Evolutionary conservation across 2,797 vertebrate species (phyloP), one percentile per base, ranked within the genome.

Genomic region (Pyrrhura leucotis): DNA sequence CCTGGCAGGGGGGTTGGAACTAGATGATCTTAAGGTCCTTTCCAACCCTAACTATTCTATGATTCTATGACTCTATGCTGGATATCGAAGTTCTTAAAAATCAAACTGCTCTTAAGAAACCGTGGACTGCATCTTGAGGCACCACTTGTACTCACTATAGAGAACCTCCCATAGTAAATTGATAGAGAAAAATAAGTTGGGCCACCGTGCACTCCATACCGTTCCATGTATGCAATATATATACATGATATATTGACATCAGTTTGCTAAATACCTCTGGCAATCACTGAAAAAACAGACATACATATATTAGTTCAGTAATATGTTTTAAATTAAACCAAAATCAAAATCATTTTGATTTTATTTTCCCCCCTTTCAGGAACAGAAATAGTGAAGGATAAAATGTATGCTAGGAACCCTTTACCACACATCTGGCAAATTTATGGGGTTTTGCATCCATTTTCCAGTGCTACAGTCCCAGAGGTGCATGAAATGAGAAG

Each of bases 401-500:
- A 89, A 90, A 77, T 54, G 12, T 47, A 78, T 73, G 66, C 42
- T 42, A 82, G 42, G 40, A 94, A 85, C n/a, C 50, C 59, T 76
- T 51, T 48, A 89, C 14, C 58, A 87, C 73, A 74, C 47, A 95
- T 72, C 51, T 94, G 74, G 83, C 56, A 89, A 93, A 94, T 90
- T 76, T 87, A 89, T 73, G 73, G 69, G 62, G 1, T 82, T 94
- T 95, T 94, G 86, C 54, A 90, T 85, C 28, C 16, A 82, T 90
- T 94, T 95, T 87, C 88, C 47, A 79, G 59, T 85, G 31, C 28
- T 92, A 73, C 39, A 63, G 44, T 89, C 92, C 69, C 88, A 87
- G 40, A 93, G 69, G 91, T 85, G 45, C 44, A 82, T 13, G 83
- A 91, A 94, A 68, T 67, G 47, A 90, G 71, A 89, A 87, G 59